Evolutionary conservation across 2,113 vertebrate species (phyloP).

Genomic region (Chelonoidis abingdonii): DNA sequence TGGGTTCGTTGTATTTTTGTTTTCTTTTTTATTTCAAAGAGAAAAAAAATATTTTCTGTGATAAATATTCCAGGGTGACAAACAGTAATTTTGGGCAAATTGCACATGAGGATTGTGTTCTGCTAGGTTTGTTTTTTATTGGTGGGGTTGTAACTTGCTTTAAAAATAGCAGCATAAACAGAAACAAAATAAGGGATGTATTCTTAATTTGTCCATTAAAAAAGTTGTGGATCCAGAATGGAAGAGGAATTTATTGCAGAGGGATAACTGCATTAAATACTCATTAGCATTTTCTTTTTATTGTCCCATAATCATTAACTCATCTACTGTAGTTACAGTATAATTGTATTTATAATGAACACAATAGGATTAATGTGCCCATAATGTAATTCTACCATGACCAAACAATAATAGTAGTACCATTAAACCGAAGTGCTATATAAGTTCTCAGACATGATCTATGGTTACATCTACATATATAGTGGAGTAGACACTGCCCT

Average conservation of each 20-base stretch:
- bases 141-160: neutral
- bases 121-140: neutral
- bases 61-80: neutral
- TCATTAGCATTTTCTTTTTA: too few relatives aligned
- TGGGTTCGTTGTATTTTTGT: fast-evolving
- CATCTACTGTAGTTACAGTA: too few relatives aligned
- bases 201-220: neutral
- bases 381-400: too few relatives aligned
- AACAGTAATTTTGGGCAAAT: fast-evolving
- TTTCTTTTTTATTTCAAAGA: neutral
- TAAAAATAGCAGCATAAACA: neutral
- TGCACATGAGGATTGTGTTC: neutral
- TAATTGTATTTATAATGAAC: too few relatives aligned
- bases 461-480: too few relatives aligned
- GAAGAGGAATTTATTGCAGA: neutral
- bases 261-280: neutral
- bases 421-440: neutral
- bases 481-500: too few relatives aligned
- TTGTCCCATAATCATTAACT: too few relatives aligned
- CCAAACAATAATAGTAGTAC: neutral
- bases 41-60: neutral
- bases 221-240: neutral
- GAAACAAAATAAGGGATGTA: neutral
- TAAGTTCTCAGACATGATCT: neutral
- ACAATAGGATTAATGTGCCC: too few relatives aligned